Conservation (phyloP, 1,140 invertebrate species). For the Bactericera cockerelli region DNA sequence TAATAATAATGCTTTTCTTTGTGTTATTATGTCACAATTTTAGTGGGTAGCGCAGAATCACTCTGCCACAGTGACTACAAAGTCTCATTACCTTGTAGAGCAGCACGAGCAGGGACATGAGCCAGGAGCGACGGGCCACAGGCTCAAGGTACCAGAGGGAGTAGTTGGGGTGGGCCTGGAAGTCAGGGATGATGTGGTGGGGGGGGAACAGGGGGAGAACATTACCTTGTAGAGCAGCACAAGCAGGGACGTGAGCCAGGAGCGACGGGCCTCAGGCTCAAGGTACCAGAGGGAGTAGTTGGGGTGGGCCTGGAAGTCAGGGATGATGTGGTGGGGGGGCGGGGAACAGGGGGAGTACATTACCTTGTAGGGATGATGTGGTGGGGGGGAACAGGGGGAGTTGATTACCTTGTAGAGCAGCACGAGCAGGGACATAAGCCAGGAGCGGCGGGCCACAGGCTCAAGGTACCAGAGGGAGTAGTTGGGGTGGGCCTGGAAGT, state of each 20-base stretch:
- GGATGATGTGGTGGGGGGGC: constrained; percentile 39
- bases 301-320: constrained; percentile 37
- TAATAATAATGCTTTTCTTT: too few relatives aligned
- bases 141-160: too few relatives aligned
- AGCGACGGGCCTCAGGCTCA: constrained; percentile 66
- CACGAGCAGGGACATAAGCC: constrained; percentile 86
- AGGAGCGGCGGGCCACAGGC: constrained; percentile 65
- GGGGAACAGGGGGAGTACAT: constrained; percentile 44
- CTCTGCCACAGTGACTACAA: too few relatives aligned
- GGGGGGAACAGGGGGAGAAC: constrained; percentile 70
- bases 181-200: constrained; percentile 31
- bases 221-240: constrained; percentile 89
- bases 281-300: constrained; percentile 74
- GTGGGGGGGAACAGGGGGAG: constrained; percentile 67
- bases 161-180: constrained; percentile 38
- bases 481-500: constrained; percentile 39
- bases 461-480: constrained; percentile 83
- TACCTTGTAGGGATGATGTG: constrained; percentile 32
- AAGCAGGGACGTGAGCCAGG: constrained; percentile 89
- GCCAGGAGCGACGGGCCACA: constrained; percentile 74
- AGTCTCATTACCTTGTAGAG: constrained; percentile 80
- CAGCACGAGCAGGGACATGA: constrained; percentile 85
- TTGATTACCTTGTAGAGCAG: constrained; percentile 88
- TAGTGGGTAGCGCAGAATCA: too few relatives aligned
- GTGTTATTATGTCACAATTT: too few relatives aligned